A percentile compares a stretch with the other conserved stretches of the same genome.
Conservation (phyloP, 1,140 invertebrate species). For the Globodera rostochiensis region DNA sequence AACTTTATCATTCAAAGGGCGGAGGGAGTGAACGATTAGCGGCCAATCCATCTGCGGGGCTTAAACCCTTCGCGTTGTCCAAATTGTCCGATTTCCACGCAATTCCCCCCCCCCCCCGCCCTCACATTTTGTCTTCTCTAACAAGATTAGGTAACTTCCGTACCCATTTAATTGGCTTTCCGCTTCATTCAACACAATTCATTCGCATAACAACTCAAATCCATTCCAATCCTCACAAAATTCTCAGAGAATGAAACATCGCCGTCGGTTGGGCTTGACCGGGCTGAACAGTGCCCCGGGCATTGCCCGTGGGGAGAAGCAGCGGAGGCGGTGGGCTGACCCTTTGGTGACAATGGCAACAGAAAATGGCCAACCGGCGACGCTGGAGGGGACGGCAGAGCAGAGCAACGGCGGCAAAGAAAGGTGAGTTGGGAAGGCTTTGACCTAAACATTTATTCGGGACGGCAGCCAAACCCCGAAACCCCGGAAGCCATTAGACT, state of each 20-base stretch:
- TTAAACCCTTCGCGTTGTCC: no score
- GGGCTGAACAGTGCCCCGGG: background rate
- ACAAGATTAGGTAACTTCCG: background rate
- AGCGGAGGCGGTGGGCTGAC: background rate
- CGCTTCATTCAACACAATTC: background rate
- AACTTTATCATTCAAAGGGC: no score
- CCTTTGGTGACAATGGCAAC: background rate
- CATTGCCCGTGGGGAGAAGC: background rate
- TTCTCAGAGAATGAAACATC: background rate
- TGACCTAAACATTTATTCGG: no score
- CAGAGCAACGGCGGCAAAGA: background rate
- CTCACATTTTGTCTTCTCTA: background rate
- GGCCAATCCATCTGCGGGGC: no score
- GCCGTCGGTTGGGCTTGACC: background rate
- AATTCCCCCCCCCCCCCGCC: no score
- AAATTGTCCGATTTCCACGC: no score
- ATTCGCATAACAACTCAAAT: background rate
- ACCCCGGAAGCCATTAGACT: no score
- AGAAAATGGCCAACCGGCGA: background rate
- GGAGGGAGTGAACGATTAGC: no score
- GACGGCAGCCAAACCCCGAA: no score
- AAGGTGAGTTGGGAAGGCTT: no score
- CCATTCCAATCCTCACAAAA: background rate
- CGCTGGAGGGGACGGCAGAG: background rate
- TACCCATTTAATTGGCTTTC: background rate